Evolutionary conservation across 2,113 vertebrate species (phyloP).

Genomic region (Osmerus eperlanus): DNA sequence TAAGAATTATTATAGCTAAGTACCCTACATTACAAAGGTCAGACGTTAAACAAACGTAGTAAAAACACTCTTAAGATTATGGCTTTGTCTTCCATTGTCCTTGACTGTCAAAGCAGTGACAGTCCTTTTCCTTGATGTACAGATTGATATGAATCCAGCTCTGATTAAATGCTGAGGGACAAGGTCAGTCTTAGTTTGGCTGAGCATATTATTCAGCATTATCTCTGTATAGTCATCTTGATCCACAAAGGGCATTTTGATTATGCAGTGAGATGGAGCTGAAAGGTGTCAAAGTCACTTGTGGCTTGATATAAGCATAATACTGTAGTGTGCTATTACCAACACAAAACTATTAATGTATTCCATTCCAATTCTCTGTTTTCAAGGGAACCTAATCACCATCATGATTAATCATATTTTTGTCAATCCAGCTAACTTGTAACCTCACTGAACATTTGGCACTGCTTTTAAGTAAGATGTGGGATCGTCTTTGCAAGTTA

Average conservation of each 20-base stretch:
- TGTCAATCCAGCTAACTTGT: too few species aligned
- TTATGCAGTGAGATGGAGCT: conserved; percentile 39
- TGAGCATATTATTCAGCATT: conserved; percentile 52
- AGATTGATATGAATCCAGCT: conserved; percentile 49
- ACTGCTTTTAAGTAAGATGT: too few species aligned
- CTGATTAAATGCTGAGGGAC: conserved; percentile 41
- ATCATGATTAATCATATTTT: too few species aligned
- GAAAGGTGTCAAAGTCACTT: conserved; percentile 4
- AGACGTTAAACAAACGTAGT: conserved; percentile 38
- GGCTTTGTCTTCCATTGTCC: conserved; percentile 28
- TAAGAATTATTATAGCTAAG: conserved; percentile 48
- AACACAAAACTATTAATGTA: too few species aligned
- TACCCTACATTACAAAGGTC: conserved; percentile 46
- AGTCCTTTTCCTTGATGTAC: conserved; percentile 37
- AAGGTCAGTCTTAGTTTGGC: conserved; percentile 49
- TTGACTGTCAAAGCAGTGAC: conserved; percentile 23
- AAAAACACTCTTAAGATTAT: conserved; percentile 31
- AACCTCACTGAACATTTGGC: too few species aligned
- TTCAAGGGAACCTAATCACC: too few species aligned
- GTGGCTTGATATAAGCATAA: background rate
- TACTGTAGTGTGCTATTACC: background rate
- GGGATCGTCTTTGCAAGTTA: conserved; percentile 1
- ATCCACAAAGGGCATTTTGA: conserved; percentile 53
- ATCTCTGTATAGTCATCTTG: conserved; percentile 51
- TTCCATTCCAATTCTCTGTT: too few species aligned